These are phyloP conservation scores for Alca torda DNA, from an alignment of 2,797 vertebrate genomes.

Conservation along the genomic window DNA sequence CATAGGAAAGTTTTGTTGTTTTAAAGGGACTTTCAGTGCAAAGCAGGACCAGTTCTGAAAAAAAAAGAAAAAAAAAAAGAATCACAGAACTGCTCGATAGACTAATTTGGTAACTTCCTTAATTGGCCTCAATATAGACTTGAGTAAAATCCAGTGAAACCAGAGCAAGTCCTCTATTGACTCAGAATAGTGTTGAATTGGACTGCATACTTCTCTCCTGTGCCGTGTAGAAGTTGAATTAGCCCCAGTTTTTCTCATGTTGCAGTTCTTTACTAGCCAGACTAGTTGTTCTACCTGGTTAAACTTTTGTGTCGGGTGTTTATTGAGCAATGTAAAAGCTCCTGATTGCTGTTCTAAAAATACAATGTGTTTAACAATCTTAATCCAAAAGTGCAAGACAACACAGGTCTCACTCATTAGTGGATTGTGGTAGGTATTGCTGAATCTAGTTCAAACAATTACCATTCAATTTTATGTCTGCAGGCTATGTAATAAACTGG, in stretches of 20 bases:
- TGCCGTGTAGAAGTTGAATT: not conserved
- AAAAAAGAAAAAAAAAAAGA: not conserved
- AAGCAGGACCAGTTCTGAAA: not conserved
- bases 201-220: not conserved
- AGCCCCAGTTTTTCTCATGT: not conserved
- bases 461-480: slow-evolving; percentile 77
- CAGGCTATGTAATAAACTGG: slow-evolving; percentile 78
- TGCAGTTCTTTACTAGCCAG: not conserved
- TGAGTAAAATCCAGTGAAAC: not conserved
- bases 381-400: slow-evolving; percentile 84
- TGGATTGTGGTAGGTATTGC: slow-evolving; percentile 81
- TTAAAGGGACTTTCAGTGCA: not conserved
- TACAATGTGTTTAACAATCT: slow-evolving; percentile 69
- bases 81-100: not conserved
- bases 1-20: not conserved
- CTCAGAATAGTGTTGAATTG: not conserved
- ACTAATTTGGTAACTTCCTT: not conserved
- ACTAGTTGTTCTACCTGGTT: not conserved
- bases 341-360: slow-evolving; percentile 33
- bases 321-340: not conserved
- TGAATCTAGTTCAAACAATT: slow-evolving; percentile 83
- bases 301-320: not conserved
- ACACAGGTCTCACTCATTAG: slow-evolving; percentile 81
- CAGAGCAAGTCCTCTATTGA: not conserved
- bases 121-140: not conserved